Evolutionary conservation across 2,888 invertebrate species (phyloP).

Genomic region (Tinea pellionella): DNA sequence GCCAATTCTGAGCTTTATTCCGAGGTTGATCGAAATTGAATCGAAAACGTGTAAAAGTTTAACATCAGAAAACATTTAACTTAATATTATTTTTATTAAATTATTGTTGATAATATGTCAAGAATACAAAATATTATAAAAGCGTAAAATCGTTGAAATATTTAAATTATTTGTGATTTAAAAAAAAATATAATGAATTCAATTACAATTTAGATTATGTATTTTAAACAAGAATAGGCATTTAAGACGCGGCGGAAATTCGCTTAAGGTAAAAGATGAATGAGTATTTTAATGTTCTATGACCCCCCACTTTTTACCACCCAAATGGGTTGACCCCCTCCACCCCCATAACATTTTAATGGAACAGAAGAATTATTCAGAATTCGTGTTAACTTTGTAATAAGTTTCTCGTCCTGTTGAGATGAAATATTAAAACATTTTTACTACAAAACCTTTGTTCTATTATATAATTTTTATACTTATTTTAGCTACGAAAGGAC

Average conservation of each 20-base stretch:
- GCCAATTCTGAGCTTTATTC: neutral
- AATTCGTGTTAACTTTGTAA: neutral
- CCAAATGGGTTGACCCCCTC: neutral
- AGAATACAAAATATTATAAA: too few relatives aligned
- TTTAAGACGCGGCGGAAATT: neutral
- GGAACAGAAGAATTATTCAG: constrained; percentile 4
- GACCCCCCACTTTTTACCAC: neutral
- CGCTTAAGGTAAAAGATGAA: constrained; percentile 6
- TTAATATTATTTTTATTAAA: constrained; percentile 3
- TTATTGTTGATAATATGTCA: too few relatives aligned
- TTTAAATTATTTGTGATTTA: too few relatives aligned
- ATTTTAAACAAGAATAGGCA: neutral
- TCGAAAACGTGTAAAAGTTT: constrained; percentile 5
- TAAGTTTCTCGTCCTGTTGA: neutral
- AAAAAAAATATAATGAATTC: neutral
- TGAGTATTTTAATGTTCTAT: constrained; percentile 6
- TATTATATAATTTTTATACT: too few relatives aligned
- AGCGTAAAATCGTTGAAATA: too few relatives aligned
- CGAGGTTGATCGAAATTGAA: neutral
- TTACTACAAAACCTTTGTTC: neutral
- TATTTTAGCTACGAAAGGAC: too few relatives aligned
- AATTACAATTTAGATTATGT: too few relatives aligned
- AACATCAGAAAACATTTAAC: constrained; percentile 12
- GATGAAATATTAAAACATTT: neutral
- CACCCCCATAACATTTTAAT: neutral